Evolutionary conservation across 2,113 vertebrate species (phyloP).

Genomic region (Coregonus clupeaformis): DNA sequence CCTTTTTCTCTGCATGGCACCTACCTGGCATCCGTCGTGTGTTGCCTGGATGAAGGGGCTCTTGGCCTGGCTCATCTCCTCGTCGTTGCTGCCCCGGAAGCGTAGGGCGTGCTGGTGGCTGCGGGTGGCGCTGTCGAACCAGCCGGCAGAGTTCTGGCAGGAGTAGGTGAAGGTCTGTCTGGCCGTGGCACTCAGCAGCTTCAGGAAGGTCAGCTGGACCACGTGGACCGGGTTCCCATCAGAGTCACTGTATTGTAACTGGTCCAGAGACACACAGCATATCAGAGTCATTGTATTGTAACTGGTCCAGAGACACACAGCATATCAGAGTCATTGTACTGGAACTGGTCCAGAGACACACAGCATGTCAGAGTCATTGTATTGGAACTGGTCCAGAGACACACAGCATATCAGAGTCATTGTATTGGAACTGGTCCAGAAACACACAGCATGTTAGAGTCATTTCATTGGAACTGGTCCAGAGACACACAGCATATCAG

Average conservation of each 20-base stretch:
- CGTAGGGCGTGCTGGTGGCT: constrained; percentile 75
- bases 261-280: constrained; percentile 2
- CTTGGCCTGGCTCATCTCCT: constrained; percentile 80
- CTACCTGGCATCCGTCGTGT: constrained; percentile 87
- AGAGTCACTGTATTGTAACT: constrained; percentile 87
- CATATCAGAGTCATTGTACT: constrained; percentile 79
- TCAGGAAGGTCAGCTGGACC: constrained; percentile 90
- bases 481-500: constrained; percentile 45
- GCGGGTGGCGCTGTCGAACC: constrained; percentile 75
- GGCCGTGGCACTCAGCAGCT: constrained; percentile 82
- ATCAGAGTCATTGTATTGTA: too few species aligned
- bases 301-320: not conserved
- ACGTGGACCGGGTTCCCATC: constrained; percentile 81
- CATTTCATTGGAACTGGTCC: not conserved
- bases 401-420: constrained; percentile 68
- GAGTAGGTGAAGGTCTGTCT: constrained; percentile 82
- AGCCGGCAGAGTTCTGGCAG: constrained; percentile 86
- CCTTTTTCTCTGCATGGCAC: constrained; percentile 1
- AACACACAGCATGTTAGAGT: not conserved
- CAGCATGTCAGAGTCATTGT: too few species aligned
- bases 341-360: constrained; percentile 74
- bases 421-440: constrained; percentile 83
- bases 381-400: not conserved
- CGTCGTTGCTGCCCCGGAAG: constrained; percentile 78
- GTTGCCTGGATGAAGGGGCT: constrained; percentile 71